Conservation (phyloP, 2,113 vertebrate species). For the Gallinago media region DNA sequence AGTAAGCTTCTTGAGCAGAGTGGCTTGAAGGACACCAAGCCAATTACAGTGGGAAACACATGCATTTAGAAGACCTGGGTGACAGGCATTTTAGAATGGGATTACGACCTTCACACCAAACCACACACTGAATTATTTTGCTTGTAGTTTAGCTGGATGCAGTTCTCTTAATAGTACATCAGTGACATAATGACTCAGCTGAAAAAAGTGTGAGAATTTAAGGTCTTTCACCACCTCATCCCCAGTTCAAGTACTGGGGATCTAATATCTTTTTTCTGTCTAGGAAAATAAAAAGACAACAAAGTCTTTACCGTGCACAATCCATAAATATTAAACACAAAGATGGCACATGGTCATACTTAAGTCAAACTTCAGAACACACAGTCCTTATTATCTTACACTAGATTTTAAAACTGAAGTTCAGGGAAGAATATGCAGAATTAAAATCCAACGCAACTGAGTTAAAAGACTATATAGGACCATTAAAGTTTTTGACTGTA, state of each 20-base stretch:
- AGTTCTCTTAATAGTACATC: neutral
- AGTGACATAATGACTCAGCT: neutral
- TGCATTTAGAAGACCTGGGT: neutral
- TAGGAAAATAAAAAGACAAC: neutral
- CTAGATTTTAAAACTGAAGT: neutral
- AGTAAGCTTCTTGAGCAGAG: neutral
- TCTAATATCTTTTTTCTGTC: neutral
- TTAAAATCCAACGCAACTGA: neutral
- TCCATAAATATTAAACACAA: neutral
- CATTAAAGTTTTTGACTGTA: neutral
- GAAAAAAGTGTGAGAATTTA: neutral
- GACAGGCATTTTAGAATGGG: neutral
- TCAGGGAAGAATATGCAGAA: neutral
- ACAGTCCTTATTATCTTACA: neutral
- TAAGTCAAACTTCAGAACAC: neutral
- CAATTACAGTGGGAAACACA: neutral
- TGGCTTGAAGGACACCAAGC: neutral
- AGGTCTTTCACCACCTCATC: neutral
- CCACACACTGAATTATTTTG: neutral
- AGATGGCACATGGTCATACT: neutral
- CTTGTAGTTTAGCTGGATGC: neutral
- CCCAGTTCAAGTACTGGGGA: neutral
- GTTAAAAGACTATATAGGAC: neutral
- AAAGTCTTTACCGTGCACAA: neutral
- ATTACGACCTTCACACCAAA: neutral